Evolutionary conservation across 2,888 invertebrate genomes (phyloP), one percentile per base, ranked within the genome.

Genomic region (Trachelus iudaicus): DNA sequence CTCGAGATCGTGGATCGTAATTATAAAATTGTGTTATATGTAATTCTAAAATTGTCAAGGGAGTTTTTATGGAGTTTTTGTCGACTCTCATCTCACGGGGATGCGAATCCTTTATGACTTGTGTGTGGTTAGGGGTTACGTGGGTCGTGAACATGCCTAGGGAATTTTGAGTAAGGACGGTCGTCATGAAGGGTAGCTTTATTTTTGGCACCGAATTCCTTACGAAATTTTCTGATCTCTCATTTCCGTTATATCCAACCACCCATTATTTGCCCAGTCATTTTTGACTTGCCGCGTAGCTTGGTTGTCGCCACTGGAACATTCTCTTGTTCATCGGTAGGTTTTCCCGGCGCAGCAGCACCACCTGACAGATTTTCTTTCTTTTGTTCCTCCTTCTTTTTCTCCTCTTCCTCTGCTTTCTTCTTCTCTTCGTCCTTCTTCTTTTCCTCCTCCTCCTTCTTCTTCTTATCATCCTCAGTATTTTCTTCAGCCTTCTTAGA

Each of bases 191-290:
- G 40, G 40, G 15, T 40, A 40, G 1, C 15, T 40, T 40, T 40
- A 23, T 23, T 40, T 40, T 40, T 23, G 40, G 40, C 40, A 40
- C 23, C 15, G 6, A 23, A 40, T 40, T 40, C 1, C 2, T 40
- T 40, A 40, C 6, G 40, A 56, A 56, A 9, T 56, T 56, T 23
- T 56, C 9, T 23, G 23, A 23, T 56, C 15, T 15, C 15, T 40
- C 56, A 35, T 56, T 56, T 56, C 2, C 23, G 23, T 92, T 93
- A 96, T 77, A 96, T 93, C 96, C 96, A 96, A 1, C 96, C 96
- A 30, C 95, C 94, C 80, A 95, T 94, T 82, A 95, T 93, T 91
- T 94, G 94, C 0, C 96, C 96, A 0, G 96, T 95, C 1, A 95
- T 94, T 87, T 94, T 95, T 3, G 96, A 96, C 88, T 94, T 95